Base-by-base conservation (phyloP, 1,140 invertebrate species). In the Trialeurodes vaporariorum region DNA sequence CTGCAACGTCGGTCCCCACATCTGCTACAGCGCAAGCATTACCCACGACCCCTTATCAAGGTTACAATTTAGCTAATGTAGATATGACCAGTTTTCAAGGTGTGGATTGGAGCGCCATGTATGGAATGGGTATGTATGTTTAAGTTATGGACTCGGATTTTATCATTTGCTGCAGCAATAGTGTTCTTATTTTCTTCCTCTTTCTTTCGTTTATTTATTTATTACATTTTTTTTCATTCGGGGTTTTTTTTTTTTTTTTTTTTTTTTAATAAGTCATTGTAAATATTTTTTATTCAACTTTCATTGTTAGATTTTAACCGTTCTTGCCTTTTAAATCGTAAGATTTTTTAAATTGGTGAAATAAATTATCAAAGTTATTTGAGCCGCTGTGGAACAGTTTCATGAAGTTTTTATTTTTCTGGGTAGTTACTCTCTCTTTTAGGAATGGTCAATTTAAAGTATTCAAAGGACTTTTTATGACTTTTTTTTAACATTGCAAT, bases 21-120 rank as follows among this genome's bases (percentile, higher is more conserved):
- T 81, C 82, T 1, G 80, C 83, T 17, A 79, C 83, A 1, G 81
- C 84, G 61, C 40, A 79, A 82, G 5, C 80, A 78, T 49, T 81
- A 83, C 84, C 86, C 59, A 86, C 85, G 70, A 87, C 88, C 72
- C 84, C n/a, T 86, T 87, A 72, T 87, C 90, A 72, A 88, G 89
- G 22, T 91, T 92, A 79, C 86, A 89, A 74, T 71, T 83, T 93
- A 63, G 87, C 90, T 74, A 92, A 92, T 76, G 89, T 93, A 63
- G 91, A 93, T 78, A 93, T 93, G 91, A 90, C 89, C 60, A 90
- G 89, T 75, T 93, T 93, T 83, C 91, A 93, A 77, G 89, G 90
- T 60, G 88, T 93, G 70, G 91, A 93, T 79, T 93, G 91, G 91
- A 85, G 87, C 71, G 87, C 88, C 73, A 90, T 93, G 88, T 93